phyloP scores from a whole-genome alignment of 37 sponge, comb jelly and placozoan genomes.

The Diacarnus erythraeanus region DNA sequence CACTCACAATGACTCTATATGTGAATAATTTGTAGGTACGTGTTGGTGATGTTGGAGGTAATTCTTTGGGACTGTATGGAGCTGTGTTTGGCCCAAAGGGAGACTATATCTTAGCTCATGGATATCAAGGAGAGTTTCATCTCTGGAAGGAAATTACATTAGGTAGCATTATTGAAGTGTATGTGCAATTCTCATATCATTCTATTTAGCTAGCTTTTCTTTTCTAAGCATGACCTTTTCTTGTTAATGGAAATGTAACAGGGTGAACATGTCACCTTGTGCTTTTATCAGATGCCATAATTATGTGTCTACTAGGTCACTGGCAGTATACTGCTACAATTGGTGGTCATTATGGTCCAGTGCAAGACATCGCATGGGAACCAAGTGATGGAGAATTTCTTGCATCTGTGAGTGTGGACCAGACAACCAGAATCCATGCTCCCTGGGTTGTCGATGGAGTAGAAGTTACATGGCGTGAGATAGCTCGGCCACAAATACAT shows the following conservation, averaged over 20 bases:
- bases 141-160: constrained; percentile 64
- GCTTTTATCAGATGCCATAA: not conserved
- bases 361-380: constrained; percentile 80
- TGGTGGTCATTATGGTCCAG: constrained; percentile 87
- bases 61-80: constrained; percentile 88
- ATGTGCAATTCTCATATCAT: too few species aligned
- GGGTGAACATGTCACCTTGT: too few species aligned
- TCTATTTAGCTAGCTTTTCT: too few species aligned
- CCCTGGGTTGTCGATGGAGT: constrained; percentile 40
- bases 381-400: constrained; percentile 66
- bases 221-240: too few species aligned
- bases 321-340: constrained; percentile 63
- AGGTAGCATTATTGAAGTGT: not conserved
- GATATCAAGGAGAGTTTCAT: constrained; percentile 89
- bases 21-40: constrained; percentile 63
- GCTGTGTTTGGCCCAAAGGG: constrained; percentile 73
- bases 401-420: constrained; percentile 76
- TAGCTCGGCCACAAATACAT: constrained; percentile 90
- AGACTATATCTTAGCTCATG: constrained; percentile 73
- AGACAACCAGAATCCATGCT: constrained; percentile 88
- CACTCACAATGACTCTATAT: too few species aligned
- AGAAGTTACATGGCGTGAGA: constrained; percentile 71
- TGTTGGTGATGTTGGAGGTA: constrained; percentile 94
- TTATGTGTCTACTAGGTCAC: not conserved
- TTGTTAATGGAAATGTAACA: too few species aligned